Base-by-base conservation (phyloP, 2,888 invertebrate genomes). In the Dasysyrphus albostriatus region DNA sequence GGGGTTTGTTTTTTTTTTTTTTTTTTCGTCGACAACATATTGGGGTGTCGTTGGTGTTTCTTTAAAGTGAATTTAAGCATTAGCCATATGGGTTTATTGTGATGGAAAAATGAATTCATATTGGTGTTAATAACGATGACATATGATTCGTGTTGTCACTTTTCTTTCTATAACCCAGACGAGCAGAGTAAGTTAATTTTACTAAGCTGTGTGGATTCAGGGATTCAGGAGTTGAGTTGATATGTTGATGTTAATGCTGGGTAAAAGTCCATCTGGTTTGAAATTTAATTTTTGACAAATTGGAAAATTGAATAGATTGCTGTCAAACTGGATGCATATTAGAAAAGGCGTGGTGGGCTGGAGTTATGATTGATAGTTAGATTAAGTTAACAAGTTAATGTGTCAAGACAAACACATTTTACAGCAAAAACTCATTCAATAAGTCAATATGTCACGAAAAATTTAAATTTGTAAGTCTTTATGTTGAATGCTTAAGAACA, bases 81-180 rank as follows among this genome's bases (percentile, higher is more conserved):
- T 87, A 87, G 89, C 89, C 91, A 92, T 92, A 92, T 92, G 92
- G 89, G 89, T 89, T 85, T 90, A 90, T 90, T 91, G 91, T 91
- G 89, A 89, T 89, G 91, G 89, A 90, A 90, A 84, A 91, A 90
- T 91, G 90, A 91, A 92, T 90, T 92, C 92, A 92, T 92, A 91
- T 91, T 89, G 90, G 91, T 92, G 92, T 92, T 92, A 92, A 92
- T 92, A 92, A 92, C 92, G 91, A 92, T 92, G 92, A 92, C 92
- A 92, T 92, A 92, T 92, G 92, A 92, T 92, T 92, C 91, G 89
- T 91, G 90, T 91, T 91, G 92, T 91, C 89, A 90, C 82, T 76
- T 69, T 51, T 51, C 8, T n/a, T 51, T 75, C 76, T 54, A n/a
- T n/a, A 54, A 54, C 29, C n/a, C 8, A 8, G 2, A 37, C 37